Conservation (phyloP, 2,797 vertebrate genomes). For the Gambelia wislizenii region DNA sequence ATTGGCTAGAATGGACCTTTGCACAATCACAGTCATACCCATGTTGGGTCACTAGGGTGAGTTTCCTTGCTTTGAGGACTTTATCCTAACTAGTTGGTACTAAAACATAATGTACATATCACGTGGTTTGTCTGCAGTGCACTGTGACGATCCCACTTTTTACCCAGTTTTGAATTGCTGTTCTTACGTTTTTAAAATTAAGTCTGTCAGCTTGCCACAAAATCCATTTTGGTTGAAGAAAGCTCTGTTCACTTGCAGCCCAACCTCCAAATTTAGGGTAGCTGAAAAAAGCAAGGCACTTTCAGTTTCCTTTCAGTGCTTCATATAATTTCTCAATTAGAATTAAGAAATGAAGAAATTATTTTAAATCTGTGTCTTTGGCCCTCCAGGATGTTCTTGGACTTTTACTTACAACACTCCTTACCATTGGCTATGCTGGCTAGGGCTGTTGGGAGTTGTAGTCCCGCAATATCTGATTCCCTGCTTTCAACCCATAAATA, state of each 20-base stretch:
- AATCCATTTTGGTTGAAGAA: neutral
- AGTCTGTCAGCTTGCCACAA: neutral
- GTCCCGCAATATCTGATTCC: too few species aligned
- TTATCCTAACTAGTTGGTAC: neutral
- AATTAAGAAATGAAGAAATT: slow-evolving; percentile 55
- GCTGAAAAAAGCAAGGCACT: slow-evolving; percentile 25
- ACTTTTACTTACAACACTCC: too few species aligned
- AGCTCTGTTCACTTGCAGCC: neutral
- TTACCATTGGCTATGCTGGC: too few species aligned
- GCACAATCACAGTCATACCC: too few species aligned
- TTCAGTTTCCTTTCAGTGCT: slow-evolving; percentile 30
- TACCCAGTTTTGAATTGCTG: neutral
- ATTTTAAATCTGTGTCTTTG: slow-evolving; percentile 56
- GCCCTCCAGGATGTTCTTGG: too few species aligned
- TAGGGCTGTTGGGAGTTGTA: too few species aligned
- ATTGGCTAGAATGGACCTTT: too few species aligned
- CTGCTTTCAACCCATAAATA: slow-evolving; percentile 25
- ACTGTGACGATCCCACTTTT: accelerated
- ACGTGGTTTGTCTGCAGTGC: neutral
- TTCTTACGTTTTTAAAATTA: neutral
- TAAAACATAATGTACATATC: neutral
- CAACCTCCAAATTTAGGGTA: neutral
- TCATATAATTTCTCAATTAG: slow-evolving; percentile 56
- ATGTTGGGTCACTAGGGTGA: neutral
- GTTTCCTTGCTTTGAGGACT: neutral